Conservation (phyloP, 2,797 vertebrate species). For the Hemitrygon akajei region DNA sequence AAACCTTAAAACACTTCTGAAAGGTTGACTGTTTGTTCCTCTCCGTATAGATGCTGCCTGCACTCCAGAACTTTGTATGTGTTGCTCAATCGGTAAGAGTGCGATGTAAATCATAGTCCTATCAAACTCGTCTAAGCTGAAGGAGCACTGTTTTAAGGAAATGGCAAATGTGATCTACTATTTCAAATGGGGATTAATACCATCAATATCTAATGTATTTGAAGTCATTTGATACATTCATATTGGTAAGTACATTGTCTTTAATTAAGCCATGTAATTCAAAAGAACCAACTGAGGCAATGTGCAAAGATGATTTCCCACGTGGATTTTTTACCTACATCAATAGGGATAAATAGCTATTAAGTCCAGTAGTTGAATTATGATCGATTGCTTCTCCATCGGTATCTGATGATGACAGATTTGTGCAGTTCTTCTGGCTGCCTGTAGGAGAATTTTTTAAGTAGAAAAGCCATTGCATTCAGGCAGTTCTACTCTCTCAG, state of each 20-base stretch:
- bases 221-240: background rate
- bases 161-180: background rate
- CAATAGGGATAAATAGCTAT: background rate
- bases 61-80: too few relatives aligned
- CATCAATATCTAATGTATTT: conserved; percentile 22
- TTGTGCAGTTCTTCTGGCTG: too few relatives aligned
- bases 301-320: background rate
- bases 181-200: conserved; percentile 17
- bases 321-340: background rate
- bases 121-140: background rate
- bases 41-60: too few relatives aligned
- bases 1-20: background rate
- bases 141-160: background rate
- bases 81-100: too few relatives aligned
- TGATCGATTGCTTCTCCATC: too few relatives aligned
- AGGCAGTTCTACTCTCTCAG: too few relatives aligned
- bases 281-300: background rate
- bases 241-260: background rate
- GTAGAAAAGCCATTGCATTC: too few relatives aligned
- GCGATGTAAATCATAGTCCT: background rate
- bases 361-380: background rate
- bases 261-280: too few relatives aligned
- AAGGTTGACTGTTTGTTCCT: background rate
- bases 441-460: too few relatives aligned
- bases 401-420: too few relatives aligned